phyloP scores from a whole-genome alignment of 2,113 vertebrate genomes.

The Sinocyclocheilus maitianheensis region DNA sequence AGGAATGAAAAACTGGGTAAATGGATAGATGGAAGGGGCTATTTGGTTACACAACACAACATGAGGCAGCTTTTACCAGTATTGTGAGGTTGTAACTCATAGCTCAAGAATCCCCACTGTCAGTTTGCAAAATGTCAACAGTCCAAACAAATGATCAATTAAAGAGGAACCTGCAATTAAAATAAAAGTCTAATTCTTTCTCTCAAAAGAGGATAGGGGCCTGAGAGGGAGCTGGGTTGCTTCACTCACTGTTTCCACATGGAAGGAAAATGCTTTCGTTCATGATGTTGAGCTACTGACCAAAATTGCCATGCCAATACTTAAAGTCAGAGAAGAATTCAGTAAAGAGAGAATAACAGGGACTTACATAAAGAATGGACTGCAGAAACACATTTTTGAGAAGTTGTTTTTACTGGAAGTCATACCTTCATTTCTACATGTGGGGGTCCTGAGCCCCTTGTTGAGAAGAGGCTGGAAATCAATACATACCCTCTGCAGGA shows the following conservation, averaged over 20 bases:
- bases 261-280: slow-evolving; percentile 34
- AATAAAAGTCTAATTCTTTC: slow-evolving; percentile 57
- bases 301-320: slow-evolving; percentile 63
- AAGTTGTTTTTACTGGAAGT: slow-evolving; percentile 48
- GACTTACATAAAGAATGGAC: neutral
- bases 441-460: slow-evolving; percentile 37
- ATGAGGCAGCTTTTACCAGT: slow-evolving; percentile 58
- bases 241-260: slow-evolving; percentile 65
- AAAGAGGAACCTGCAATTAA: slow-evolving; percentile 70
- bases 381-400: neutral
- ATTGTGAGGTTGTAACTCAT: slow-evolving; percentile 62
- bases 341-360: slow-evolving; percentile 20
- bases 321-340: slow-evolving; percentile 53
- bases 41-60: slow-evolving; percentile 59
- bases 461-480: slow-evolving; percentile 58
- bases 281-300: slow-evolving; percentile 57
- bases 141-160: slow-evolving; percentile 66
- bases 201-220: slow-evolving; percentile 63
- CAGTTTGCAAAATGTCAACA: slow-evolving; percentile 57
- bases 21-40: slow-evolving; percentile 24
- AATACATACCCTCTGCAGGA: slow-evolving; percentile 58
- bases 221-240: slow-evolving; percentile 57
- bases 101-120: slow-evolving; percentile 65
- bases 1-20: neutral
- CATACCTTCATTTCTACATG: slow-evolving; percentile 35